A percentile compares a stretch with the other conserved stretches of the same genome.
Evolutionary conservation across 30 jellyfish, hydroid and myxozoan species (phyloP).

Genomic region (Aurelia sp.): DNA sequence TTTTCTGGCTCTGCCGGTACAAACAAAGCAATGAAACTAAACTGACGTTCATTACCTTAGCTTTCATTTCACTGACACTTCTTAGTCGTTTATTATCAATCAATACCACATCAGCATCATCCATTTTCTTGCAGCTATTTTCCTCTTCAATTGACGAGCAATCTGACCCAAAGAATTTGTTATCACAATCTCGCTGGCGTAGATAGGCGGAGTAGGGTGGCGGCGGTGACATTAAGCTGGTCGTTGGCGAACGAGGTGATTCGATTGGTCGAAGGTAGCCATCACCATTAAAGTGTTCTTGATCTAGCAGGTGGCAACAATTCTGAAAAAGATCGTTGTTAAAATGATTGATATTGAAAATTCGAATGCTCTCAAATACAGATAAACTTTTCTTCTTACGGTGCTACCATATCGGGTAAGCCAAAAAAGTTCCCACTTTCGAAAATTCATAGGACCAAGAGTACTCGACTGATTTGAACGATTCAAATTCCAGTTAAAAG

Average conservation of each 20-base stretch:
- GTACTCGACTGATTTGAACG: too few relatives aligned
- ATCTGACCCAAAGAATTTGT: constrained; percentile 66
- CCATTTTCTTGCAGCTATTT: constrained; percentile 39
- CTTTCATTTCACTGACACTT: constrained; percentile 66
- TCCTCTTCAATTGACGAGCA: constrained; percentile 35
- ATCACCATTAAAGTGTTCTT: constrained; percentile 71
- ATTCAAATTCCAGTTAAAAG: too few relatives aligned
- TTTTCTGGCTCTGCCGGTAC: too few relatives aligned
- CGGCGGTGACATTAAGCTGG: constrained; percentile 75
- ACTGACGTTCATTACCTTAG: constrained; percentile 21
- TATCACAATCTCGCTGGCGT: constrained; percentile 24
- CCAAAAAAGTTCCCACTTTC: too few relatives aligned
- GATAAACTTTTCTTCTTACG: too few relatives aligned
- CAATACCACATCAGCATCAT: constrained; percentile 28
- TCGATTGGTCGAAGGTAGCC: constrained; percentile 82
- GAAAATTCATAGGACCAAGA: too few relatives aligned
- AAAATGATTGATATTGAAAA: neutral
- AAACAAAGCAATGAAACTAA: too few relatives aligned
- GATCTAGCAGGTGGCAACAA: constrained; percentile 68
- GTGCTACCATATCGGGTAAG: too few relatives aligned
- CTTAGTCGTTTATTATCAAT: constrained; percentile 28
- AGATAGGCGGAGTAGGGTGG: constrained; percentile 78
- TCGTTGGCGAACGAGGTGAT: constrained; percentile 68
- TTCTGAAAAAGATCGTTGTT: constrained; percentile 18
- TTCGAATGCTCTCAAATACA: neutral